Conservation (phyloP, 2,797 vertebrate species). For the Garrulus glandarius region DNA sequence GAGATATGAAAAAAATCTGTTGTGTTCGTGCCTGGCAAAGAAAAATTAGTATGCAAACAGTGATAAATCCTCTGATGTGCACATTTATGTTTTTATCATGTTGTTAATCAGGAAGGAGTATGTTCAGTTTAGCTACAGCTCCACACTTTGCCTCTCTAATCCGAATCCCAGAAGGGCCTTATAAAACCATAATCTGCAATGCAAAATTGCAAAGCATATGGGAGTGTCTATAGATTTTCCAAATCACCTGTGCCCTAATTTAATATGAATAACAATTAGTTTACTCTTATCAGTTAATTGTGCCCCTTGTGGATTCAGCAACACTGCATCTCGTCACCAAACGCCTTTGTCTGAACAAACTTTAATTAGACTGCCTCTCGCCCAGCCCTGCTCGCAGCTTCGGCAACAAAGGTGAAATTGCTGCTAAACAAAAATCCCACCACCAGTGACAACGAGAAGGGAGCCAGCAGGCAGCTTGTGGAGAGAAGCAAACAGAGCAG, state of each 20-base stretch:
- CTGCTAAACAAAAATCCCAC: background rate
- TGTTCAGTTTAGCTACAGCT: slow-evolving; percentile 45
- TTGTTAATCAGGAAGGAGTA: slow-evolving; percentile 58
- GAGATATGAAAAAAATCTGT: background rate
- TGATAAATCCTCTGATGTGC: slow-evolving; percentile 57
- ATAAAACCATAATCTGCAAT: slow-evolving; percentile 69
- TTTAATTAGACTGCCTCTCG: slow-evolving; percentile 44
- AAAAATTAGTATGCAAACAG: slow-evolving; percentile 42
- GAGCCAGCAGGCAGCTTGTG: background rate
- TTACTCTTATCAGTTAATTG: slow-evolving; percentile 74
- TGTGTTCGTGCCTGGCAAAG: background rate
- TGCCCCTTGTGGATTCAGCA: slow-evolving; percentile 64
- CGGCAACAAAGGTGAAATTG: background rate
- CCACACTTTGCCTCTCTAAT: slow-evolving; percentile 34
- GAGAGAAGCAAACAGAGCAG: background rate
- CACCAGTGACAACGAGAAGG: background rate
- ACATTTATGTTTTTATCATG: slow-evolving; percentile 68
- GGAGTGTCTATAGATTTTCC: slow-evolving; percentile 72
- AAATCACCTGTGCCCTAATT: slow-evolving; percentile 77
- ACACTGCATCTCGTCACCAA: slow-evolving; percentile 25
- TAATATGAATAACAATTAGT: slow-evolving; percentile 77
- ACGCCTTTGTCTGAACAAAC: slow-evolving; percentile 51
- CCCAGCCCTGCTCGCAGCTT: background rate
- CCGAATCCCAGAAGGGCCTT: slow-evolving; percentile 59
- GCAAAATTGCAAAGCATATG: slow-evolving; percentile 67